Conservation (phyloP, 2,888 invertebrate species). For the Drosophila recens region DNA sequence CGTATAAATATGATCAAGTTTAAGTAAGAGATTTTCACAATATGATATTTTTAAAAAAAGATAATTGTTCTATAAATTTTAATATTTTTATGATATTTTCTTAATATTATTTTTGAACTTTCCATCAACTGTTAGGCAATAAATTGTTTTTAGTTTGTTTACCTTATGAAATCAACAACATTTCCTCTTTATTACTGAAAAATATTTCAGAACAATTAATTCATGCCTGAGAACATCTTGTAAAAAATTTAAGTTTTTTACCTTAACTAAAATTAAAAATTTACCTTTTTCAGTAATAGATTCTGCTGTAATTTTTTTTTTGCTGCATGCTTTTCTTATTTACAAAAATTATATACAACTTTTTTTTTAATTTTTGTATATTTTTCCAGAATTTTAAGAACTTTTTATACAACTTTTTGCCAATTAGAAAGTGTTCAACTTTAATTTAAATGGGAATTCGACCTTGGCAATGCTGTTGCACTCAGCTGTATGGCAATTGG, state of each 20-base stretch:
- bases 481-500: conserved; percentile 25
- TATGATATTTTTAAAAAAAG: not conserved
- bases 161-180: no score
- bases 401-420: not conserved
- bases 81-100: not conserved
- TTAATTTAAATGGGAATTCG: conserved; percentile 1
- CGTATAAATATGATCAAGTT: not conserved
- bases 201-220: no score
- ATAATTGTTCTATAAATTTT: not conserved
- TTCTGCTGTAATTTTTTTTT: no score
- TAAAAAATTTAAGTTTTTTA: no score
- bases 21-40: no score
- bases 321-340: not conserved
- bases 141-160: no score
- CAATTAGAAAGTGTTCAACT: not conserved
- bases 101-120: no score
- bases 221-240: no score
- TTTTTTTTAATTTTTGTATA: not conserved
- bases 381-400: not conserved
- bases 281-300: not conserved
- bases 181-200: no score
- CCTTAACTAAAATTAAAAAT: not conserved
- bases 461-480: conserved; percentile 51
- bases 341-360: not conserved
- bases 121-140: no score